Base-by-base conservation (phyloP, 2,888 invertebrate species). In the Podabrus alpinus region DNA sequence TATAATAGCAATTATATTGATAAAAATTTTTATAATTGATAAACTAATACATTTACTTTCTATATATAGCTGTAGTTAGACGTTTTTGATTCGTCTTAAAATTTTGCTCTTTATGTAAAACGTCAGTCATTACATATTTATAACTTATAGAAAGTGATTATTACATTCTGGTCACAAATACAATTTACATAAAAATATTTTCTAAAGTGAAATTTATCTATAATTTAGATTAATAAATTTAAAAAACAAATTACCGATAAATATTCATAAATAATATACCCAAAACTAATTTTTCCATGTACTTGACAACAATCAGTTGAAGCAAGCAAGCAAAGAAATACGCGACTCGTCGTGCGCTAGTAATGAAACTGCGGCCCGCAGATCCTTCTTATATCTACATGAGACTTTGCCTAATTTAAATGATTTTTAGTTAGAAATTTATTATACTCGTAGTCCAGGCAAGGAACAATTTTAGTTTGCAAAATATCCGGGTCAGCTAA, bases 81-180 rank as follows among this genome's bases (percentile, higher is more conserved):
- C n/a, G 9, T 3, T 19, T 17, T 64, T n/a, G 1, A 19, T 21
- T n/a, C n/a, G 21, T 9, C 19, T 17, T 64, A 19, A 62, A 21
- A 64, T 64, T 21, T 19, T 21, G 11, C 13, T 64, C 9, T 64
- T 64, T 19, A 9, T 64, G 62, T 16, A 64, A 64, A 21, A 21
- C n/a, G 2, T 9, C 62, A 13, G n/a, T 64, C 13, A 13, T 64
- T 19, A 17, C 13, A 19, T 64, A 64, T 64, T 64, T 64, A 64
- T 64, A 64, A 64, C 13, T 64, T 64, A 64, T 64, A 64, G 62
- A 64, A 64, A 64, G 62, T 64, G 16, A n/a, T 64, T 64, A 64
- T n/a, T 17, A 21, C 17, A 19, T 64, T 64, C 17, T 45, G n/a
- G 45, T 45, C 45, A 45, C 45, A 45, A 19, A 1, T 64, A 15